Conservation (phyloP, 2,888 invertebrate species). For the Physocephala rufipes region DNA sequence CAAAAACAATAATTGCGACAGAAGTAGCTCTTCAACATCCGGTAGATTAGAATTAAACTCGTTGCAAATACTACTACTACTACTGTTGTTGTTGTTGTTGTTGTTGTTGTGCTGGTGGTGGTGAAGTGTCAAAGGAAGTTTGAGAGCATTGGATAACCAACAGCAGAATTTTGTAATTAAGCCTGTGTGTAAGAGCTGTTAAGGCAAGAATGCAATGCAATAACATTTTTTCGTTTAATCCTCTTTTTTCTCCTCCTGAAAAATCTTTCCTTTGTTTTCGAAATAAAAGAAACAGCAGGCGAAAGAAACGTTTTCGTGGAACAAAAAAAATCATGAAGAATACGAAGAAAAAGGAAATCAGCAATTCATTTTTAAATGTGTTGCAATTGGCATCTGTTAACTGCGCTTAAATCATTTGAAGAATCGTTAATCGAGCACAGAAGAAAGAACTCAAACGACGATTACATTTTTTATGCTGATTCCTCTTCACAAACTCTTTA, state of each 20-base stretch:
- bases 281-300: not conserved
- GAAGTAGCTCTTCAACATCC: conserved; percentile 46
- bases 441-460: not conserved
- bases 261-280: not conserved
- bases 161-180: not conserved
- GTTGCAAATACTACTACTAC: not conserved
- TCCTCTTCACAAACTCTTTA: too few relatives aligned
- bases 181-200: not conserved
- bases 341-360: not conserved
- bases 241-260: not conserved
- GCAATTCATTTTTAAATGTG: not conserved
- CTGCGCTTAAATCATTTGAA: not conserved
- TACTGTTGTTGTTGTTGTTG: not conserved
- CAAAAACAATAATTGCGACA: too few relatives aligned
- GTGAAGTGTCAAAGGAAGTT: not conserved
- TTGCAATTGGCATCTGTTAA: conserved; percentile 4
- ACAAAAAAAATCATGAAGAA: not conserved
- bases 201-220: not conserved
- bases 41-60: conserved; percentile 49
- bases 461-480: not conserved
- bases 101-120: not conserved
- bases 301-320: not conserved
- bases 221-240: not conserved
- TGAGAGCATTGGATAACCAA: not conserved
- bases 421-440: not conserved